A percentile compares a stretch with the other conserved stretches of the same genome.
Conservation (phyloP, 2,888 invertebrate genomes). For the Bimastos eiseni region DNA sequence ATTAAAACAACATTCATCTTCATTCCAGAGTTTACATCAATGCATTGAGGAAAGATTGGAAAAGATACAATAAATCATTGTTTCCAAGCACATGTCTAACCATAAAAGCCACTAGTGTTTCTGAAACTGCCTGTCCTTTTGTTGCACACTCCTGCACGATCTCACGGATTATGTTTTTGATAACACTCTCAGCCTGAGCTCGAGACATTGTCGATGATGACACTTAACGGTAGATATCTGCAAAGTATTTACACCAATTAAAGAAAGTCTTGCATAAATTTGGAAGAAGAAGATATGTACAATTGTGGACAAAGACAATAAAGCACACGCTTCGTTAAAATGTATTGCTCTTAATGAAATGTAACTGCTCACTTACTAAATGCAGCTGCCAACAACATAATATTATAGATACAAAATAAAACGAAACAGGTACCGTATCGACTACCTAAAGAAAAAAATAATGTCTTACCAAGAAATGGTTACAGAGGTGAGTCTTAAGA, state of each 20-base stretch:
- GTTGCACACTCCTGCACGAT: constrained; percentile 63
- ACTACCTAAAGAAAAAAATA: background rate
- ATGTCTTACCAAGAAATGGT: background rate
- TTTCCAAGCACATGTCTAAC: constrained; percentile 46
- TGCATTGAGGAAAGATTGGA: background rate
- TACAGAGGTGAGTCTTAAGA: background rate
- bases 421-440: background rate
- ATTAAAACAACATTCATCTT: background rate
- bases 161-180: constrained; percentile 62
- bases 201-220: constrained; percentile 53
- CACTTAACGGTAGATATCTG: background rate
- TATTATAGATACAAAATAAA: background rate
- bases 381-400: background rate
- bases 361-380: background rate
- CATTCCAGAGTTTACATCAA: background rate
- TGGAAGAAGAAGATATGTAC: background rate
- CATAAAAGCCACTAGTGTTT: constrained; percentile 63
- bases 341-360: background rate
- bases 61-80: background rate
- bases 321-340: background rate
- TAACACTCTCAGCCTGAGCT: constrained; percentile 62
- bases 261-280: background rate
- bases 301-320: background rate
- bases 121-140: constrained; percentile 62
- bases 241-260: background rate